Evolutionary conservation across 2,797 vertebrate genomes (phyloP).

Genomic region (Gallinago nigripennis): DNA sequence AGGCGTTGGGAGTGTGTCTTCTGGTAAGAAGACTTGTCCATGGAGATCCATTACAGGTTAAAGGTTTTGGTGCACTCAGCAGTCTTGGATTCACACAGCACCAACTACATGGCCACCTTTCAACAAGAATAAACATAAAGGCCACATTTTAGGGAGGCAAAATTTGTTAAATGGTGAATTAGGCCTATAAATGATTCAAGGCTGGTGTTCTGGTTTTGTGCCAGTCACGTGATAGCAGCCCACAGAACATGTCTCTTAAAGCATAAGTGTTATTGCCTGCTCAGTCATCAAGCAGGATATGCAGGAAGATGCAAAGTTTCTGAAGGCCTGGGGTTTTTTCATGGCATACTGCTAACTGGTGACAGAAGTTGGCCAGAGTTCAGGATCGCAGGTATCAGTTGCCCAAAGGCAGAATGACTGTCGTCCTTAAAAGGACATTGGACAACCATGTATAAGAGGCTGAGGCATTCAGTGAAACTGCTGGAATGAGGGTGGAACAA

Average conservation of each 20-base stretch:
- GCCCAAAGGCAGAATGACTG: neutral
- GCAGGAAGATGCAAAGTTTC: neutral
- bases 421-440: neutral
- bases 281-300: neutral
- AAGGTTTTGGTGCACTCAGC: neutral
- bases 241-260: accelerated
- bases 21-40: neutral
- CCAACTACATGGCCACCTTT: neutral
- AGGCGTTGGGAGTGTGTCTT: neutral
- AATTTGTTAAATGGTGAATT: neutral
- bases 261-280: neutral
- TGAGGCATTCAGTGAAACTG: neutral
- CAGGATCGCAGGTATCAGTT: neutral
- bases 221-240: accelerated
- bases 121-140: neutral
- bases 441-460: neutral
- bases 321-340: neutral
- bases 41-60: neutral
- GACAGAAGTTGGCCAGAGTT: neutral
- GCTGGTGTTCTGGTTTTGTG: neutral
- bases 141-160: neutral
- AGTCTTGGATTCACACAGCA: neutral
- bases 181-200: neutral
- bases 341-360: neutral
- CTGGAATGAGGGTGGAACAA: neutral